These are phyloP conservation scores for Nowickia ferox DNA, from an alignment of 2,888 invertebrate species.

Conservation along the genomic window DNA sequence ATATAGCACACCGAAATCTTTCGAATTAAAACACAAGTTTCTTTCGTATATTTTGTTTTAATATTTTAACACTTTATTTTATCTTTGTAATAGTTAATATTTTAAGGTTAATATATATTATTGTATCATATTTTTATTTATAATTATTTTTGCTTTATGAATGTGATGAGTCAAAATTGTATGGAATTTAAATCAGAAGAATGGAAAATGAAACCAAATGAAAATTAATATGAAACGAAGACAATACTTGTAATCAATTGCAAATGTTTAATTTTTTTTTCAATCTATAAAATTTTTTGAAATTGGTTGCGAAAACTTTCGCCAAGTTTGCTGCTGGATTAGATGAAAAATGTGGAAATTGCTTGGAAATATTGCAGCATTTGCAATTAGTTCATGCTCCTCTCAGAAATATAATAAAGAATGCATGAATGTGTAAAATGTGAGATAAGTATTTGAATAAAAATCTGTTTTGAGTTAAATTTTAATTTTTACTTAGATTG, in stretches of 20 bases:
- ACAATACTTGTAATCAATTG: constrained; percentile 5
- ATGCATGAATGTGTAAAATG: background rate
- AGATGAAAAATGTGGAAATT: background rate
- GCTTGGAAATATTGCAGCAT: background rate
- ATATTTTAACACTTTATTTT: constrained; percentile 71
- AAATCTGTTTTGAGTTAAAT: constrained; percentile 33
- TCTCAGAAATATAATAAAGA: background rate
- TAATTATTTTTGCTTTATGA: constrained; percentile 10
- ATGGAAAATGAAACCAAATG: background rate
- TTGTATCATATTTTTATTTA: constrained; percentile 21
- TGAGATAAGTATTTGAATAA: background rate
- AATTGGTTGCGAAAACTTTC: background rate
- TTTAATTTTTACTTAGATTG: constrained; percentile 1
- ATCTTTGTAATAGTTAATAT: constrained; percentile 53
- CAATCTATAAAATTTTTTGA: background rate
- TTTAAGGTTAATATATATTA: constrained; percentile 68
- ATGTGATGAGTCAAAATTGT: constrained; percentile 31
- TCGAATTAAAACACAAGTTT: constrained; percentile 10
- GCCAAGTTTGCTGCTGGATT: background rate
- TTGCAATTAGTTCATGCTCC: background rate
- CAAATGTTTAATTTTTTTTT: constrained; percentile 19
- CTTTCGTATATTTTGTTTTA: constrained; percentile 15
- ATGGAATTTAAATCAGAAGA: constrained; percentile 1
- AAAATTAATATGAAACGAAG: constrained; percentile 10
- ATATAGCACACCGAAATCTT: too few species aligned